A percentile compares a stretch with the other conserved stretches of the same genome.
These are phyloP conservation scores for Eledone cirrhosa DNA, from an alignment of 2,888 invertebrate species.

Conservation along the genomic window DNA sequence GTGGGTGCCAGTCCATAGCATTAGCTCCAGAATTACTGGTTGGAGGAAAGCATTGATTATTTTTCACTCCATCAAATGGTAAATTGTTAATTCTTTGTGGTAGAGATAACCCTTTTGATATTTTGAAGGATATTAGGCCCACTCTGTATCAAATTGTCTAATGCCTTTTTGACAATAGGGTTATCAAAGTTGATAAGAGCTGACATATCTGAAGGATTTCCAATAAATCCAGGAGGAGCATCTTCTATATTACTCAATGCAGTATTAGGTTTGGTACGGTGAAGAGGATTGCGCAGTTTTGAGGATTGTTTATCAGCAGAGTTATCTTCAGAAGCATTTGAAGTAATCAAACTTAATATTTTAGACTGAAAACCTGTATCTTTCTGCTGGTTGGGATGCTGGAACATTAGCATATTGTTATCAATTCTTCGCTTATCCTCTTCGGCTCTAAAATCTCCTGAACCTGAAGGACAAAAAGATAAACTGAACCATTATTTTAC, in stretches of 20 bases:
- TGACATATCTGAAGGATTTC: conserved; percentile 30
- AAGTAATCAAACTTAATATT: conserved; percentile 75
- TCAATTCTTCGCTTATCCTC: conserved; percentile 18
- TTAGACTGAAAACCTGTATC: conserved; percentile 78
- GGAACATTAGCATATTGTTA: conserved; percentile 26
- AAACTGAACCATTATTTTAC: conserved; percentile 70
- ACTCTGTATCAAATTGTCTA: conserved; percentile 67
- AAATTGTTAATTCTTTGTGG: no score
- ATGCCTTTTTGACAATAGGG: conserved; percentile 67
- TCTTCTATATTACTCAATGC: conserved; percentile 25
- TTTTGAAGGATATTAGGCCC: conserved; percentile 64
- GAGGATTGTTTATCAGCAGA: conserved; percentile 32
- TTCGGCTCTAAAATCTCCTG: neutral
- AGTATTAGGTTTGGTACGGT: conserved; percentile 5
- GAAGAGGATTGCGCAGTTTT: conserved; percentile 20
- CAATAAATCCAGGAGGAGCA: conserved; percentile 32
- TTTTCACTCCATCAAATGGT: no score
- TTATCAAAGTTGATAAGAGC: conserved; percentile 66
- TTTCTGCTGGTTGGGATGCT: conserved; percentile 40
- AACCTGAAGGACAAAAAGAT: conserved; percentile 71
- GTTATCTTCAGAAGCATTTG: conserved; percentile 26
- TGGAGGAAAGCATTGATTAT: no score
- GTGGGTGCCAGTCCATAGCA: no score
- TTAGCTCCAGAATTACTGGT: no score
- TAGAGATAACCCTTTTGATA: conserved; percentile 43